phyloP scores from a whole-genome alignment of 2,113 vertebrate species.

The Nerophis ophidion region DNA sequence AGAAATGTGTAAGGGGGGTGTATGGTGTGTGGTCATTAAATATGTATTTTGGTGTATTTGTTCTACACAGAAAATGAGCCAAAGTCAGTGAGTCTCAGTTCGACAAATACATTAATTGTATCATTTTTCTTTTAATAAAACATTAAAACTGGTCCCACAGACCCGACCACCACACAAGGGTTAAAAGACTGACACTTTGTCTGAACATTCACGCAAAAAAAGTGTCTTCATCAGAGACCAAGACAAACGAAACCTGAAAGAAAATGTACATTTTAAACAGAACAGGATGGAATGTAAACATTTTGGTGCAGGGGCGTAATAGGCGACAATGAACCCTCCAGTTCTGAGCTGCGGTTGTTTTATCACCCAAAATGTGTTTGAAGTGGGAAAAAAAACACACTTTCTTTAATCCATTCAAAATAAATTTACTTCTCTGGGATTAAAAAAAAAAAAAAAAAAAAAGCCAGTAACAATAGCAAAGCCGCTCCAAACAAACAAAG shows the following conservation, averaged over 20 bases:
- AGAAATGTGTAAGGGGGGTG: too few species aligned
- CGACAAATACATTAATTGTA: too few species aligned
- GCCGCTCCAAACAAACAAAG: conserved; percentile 61
- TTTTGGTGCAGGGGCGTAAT: conserved; percentile 4
- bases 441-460: conserved; percentile 49
- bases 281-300: conserved; percentile 37
- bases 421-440: conserved; percentile 67
- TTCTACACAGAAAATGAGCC: too few species aligned
- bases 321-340: conserved; percentile 41
- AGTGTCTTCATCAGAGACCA: conserved; percentile 20
- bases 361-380: conserved; percentile 66
- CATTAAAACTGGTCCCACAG: too few species aligned
- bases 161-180: too few species aligned
- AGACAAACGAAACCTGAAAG: conserved; percentile 37
- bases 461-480: conserved; percentile 66
- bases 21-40: too few species aligned
- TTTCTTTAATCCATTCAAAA: conserved; percentile 73
- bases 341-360: conserved; percentile 53
- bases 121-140: too few species aligned
- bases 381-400: conserved; percentile 55
- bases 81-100: too few species aligned
- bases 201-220: conserved; percentile 39
- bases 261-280: conserved; percentile 46
- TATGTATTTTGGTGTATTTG: too few species aligned
- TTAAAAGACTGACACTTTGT: too few species aligned